These are phyloP conservation scores for Halcyon chelicuti DNA, from an alignment of 2,797 vertebrate species.

Conservation along the genomic window DNA sequence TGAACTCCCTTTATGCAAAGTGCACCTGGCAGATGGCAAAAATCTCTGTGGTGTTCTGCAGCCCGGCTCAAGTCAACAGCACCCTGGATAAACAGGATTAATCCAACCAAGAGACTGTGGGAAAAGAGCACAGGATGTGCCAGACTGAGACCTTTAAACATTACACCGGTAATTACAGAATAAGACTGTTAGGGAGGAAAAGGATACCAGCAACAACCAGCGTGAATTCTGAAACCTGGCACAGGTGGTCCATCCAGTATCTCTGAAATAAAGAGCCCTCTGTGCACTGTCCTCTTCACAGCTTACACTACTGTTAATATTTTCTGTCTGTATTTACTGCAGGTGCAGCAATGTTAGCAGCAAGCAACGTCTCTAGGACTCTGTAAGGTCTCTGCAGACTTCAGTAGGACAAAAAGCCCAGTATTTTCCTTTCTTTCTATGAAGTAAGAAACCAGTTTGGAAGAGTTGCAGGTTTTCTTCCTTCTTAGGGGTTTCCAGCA, in stretches of 20 bases:
- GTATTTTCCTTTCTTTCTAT: not conserved
- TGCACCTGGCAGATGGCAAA: not conserved
- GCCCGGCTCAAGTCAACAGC: not conserved
- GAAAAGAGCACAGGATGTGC: not conserved
- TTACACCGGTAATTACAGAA: not conserved
- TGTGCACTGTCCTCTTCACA: not conserved
- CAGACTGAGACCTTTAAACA: not conserved
- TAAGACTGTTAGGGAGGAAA: not conserved
- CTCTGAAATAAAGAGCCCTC: conserved; percentile 5
- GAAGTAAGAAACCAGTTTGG: not conserved
- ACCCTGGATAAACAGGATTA: not conserved
- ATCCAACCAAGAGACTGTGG: accelerated
- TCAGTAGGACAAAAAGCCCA: not conserved
- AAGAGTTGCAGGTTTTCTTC: not conserved
- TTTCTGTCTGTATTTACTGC: not conserved
- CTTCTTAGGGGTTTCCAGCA: not conserved
- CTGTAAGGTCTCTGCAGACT: not conserved
- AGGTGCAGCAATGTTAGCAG: not conserved
- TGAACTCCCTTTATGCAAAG: not conserved
- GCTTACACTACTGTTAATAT: not conserved
- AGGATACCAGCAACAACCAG: not conserved
- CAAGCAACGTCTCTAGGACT: not conserved
- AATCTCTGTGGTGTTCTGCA: not conserved
- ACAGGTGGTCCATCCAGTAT: not conserved
- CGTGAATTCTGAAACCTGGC: not conserved